Conservation (phyloP, 2,113 vertebrate genomes). For the Telmatochromis sp. region DNA sequence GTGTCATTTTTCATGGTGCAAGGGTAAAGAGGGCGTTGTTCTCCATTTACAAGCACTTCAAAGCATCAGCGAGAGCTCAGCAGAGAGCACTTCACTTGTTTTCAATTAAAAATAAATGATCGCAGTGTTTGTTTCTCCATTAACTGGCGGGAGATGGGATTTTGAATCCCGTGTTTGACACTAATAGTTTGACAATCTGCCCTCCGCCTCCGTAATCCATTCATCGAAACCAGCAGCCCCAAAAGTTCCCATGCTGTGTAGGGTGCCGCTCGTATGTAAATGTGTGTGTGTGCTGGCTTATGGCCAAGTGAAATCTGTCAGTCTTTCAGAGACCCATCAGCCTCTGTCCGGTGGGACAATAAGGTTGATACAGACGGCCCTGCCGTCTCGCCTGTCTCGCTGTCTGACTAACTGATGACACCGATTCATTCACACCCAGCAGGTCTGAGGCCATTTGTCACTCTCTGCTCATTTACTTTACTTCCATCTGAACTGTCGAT, state of each 20-base stretch:
- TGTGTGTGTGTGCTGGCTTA: constrained; percentile 30
- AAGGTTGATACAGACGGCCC: constrained; percentile 1
- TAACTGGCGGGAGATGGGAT: neutral
- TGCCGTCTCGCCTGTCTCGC: constrained; percentile 29
- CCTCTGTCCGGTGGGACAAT: constrained; percentile 15
- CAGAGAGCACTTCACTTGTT: neutral
- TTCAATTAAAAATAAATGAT: constrained; percentile 19
- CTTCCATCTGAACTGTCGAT: neutral
- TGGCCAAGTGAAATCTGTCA: constrained; percentile 37
- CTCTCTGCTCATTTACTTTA: neutral
- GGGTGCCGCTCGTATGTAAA: constrained; percentile 19
- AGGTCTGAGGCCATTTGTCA: neutral
- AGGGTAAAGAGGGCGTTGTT: neutral
- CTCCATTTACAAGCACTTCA: neutral
- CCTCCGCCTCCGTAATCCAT: constrained; percentile 2
- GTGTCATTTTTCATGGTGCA: neutral
- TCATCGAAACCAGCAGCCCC: constrained; percentile 21
- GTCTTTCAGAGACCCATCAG: constrained; percentile 11
- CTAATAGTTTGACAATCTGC: constrained; percentile 39
- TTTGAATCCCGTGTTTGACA: constrained; percentile 23
- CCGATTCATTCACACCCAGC: constrained; percentile 12
- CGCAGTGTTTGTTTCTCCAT: constrained; percentile 10
- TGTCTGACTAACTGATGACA: constrained; percentile 41
- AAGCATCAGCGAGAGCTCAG: neutral
- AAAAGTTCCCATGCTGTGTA: constrained; percentile 41